Percentiles rank a stretch among this genome's conserved stretches.
Conservation (phyloP, 2,888 invertebrate genomes). For the Caenorhabditis plicata region DNA sequence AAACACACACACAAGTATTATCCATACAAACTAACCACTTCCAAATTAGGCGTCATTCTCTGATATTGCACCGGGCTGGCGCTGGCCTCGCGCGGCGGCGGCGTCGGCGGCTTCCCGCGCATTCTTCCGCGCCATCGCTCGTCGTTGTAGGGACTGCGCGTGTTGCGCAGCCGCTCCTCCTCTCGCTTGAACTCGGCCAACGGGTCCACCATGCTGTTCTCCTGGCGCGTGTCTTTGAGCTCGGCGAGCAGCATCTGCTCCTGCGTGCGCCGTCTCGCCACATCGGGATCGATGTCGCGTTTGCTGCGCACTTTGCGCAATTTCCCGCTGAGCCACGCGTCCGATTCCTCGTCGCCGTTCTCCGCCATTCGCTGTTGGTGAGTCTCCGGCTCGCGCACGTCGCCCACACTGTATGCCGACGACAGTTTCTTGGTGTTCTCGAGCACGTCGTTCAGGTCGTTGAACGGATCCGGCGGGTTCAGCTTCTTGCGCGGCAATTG, state of each 20-base stretch:
- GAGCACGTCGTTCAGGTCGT: conserved; percentile 49
- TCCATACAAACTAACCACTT: neutral
- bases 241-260: conserved; percentile 66
- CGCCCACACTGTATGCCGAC: conserved; percentile 33
- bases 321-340: conserved; percentile 62
- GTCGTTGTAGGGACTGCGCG: conserved; percentile 47
- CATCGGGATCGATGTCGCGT: conserved; percentile 51
- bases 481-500: conserved; percentile 52
- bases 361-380: neutral
- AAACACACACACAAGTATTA: neutral
- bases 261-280: conserved; percentile 57
- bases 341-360: conserved; percentile 28
- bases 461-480: conserved; percentile 35
- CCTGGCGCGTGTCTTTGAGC: conserved; percentile 48
- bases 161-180: conserved; percentile 54
- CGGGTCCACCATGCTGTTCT: conserved; percentile 39
- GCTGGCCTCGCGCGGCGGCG: conserved; percentile 54
- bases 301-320: conserved; percentile 52
- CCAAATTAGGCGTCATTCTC: conserved; percentile 10
- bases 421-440: conserved; percentile 32
- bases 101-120: conserved; percentile 63
- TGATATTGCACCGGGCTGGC: conserved; percentile 24
- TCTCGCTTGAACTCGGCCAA: conserved; percentile 55
- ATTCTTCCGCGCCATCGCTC: conserved; percentile 35
- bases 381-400: conserved; percentile 6